These are phyloP conservation scores for Dicentrarchus labrax DNA, from an alignment of 2,113 vertebrate genomes.

Conservation along the genomic window DNA sequence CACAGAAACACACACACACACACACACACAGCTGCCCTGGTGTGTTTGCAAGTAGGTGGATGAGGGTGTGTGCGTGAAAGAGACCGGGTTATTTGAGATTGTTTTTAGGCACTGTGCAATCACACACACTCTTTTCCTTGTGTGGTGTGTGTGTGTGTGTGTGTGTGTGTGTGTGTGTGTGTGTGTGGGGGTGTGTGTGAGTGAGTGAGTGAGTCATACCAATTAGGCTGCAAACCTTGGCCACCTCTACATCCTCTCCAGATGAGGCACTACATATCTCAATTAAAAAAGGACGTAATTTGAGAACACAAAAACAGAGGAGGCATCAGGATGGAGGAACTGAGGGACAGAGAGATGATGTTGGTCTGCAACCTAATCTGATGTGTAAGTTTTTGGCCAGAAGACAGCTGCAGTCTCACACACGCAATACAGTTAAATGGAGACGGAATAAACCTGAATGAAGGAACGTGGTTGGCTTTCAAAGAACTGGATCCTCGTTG, in stretches of 20 bases:
- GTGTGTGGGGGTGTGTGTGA: slow-evolving; percentile 10
- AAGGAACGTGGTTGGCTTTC: neutral
- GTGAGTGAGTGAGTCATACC: slow-evolving; percentile 59
- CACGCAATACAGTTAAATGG: slow-evolving; percentile 49
- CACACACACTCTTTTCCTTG: slow-evolving; percentile 34
- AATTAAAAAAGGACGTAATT: slow-evolving; percentile 77
- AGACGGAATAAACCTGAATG: slow-evolving; percentile 45
- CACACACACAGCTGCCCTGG: slow-evolving; percentile 48
- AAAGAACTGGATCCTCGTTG: neutral
- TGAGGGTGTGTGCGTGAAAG: slow-evolving; percentile 39
- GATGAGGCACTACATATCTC: slow-evolving; percentile 74
- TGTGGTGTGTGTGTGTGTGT: neutral
- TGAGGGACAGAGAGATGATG: slow-evolving; percentile 58
- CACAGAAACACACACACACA: slow-evolving; percentile 18
- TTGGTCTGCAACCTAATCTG: slow-evolving; percentile 69
- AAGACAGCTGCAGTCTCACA: slow-evolving; percentile 81
- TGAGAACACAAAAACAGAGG: slow-evolving; percentile 59
- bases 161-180: slow-evolving; percentile 22
- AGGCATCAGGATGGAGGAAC: slow-evolving; percentile 37
- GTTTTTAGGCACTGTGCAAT: slow-evolving; percentile 39
- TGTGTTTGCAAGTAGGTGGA: slow-evolving; percentile 49
- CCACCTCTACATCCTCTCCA: slow-evolving; percentile 75
- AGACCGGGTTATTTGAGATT: slow-evolving; percentile 67
- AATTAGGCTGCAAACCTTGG: slow-evolving; percentile 71
- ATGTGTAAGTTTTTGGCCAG: slow-evolving; percentile 72